phyloP scores from a whole-genome alignment of 2,797 vertebrate species.

The Sebastes vulpes region DNA sequence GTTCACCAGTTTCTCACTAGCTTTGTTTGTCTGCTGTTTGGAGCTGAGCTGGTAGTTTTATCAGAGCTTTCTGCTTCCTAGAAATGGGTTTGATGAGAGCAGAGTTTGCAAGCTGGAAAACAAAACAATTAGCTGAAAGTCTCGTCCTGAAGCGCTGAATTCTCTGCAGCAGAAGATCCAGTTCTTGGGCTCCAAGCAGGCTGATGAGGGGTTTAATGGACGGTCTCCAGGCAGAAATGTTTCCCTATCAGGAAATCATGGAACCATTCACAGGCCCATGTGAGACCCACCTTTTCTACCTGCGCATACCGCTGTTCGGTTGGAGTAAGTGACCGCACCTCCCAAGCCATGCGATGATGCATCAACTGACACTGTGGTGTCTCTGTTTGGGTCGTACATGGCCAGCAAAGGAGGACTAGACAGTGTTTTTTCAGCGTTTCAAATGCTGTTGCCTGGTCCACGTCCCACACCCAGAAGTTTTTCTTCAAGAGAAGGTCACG shows the following conservation, averaged over 20 bases:
- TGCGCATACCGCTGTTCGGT: neutral
- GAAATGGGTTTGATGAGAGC: too few species aligned
- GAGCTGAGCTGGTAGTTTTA: too few species aligned
- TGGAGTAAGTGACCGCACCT: neutral
- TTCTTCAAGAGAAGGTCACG: neutral
- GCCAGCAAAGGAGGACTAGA: neutral
- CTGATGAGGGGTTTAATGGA: slow-evolving; percentile 19
- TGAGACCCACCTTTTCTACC: slow-evolving; percentile 23
- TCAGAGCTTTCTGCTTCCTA: too few species aligned
- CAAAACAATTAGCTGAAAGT: neutral
- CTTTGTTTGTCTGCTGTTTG: neutral
- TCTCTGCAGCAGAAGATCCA: slow-evolving; percentile 10
- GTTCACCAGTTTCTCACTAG: neutral
- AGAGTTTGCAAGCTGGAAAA: too few species aligned
- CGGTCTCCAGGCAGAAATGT: slow-evolving; percentile 16
- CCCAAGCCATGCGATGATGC: slow-evolving; percentile 5
- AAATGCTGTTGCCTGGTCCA: neutral
- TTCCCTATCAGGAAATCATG: neutral
- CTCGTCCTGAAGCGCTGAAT: slow-evolving; percentile 19
- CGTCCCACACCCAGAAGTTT: neutral
- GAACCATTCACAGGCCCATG: slow-evolving; percentile 7
- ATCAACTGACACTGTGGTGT: neutral
- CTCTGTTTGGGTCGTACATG: neutral
- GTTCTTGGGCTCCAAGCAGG: slow-evolving; percentile 19
- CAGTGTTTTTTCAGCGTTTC: neutral